Base-by-base conservation (phyloP, 2,888 invertebrate genomes). In the Chrysotoxum bicinctum region DNA sequence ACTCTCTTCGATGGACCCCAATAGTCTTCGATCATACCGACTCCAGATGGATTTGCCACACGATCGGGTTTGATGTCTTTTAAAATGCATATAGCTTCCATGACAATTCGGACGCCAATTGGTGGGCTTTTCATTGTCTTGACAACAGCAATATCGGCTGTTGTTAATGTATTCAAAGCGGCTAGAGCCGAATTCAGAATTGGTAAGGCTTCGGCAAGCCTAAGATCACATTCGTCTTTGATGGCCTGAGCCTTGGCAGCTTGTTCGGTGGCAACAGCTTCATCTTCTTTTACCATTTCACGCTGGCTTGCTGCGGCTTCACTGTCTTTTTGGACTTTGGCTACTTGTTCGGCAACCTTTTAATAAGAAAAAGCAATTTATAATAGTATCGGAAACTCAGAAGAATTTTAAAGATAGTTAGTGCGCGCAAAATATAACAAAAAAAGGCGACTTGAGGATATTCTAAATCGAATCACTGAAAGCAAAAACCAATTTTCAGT, bases 41-140 rank as follows among this genome's bases (percentile, higher is more conserved):
- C 94, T 1, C 97, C 97, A 19, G 94, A 95, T 0, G 97, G 96
- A 90, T 96, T 96, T 0, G 96, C 96, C 43, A 97, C 92, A 89
- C 96, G 95, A 88, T 98, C 98, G 0, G 99, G 96, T 92, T 98
- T 98, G 8, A 97, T 93, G 87, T 96, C 97, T 94, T 97, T 96
- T 86, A 99, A 93, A 89, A 98, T 97, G 90, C 99, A 99, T 87
- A 99, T 95, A 56, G 97, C 97, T 92, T 99, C 99, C 97, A 99
- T 97, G 3, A 98, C 96, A 26, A 97, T 93, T 89, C 96, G 97
- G 8, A 99, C 96, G 21, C 96, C 96, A 87, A 95, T 94, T 0
- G 99, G 98, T 0, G 99, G 99, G 93, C 96, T 97, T 93, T 98
- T 98, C 98, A 99, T 99, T 0, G 98, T 96, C 92, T 98, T 98